Conservation (phyloP, 1,140 invertebrate genomes). For the Drosophila mojavensis region DNA sequence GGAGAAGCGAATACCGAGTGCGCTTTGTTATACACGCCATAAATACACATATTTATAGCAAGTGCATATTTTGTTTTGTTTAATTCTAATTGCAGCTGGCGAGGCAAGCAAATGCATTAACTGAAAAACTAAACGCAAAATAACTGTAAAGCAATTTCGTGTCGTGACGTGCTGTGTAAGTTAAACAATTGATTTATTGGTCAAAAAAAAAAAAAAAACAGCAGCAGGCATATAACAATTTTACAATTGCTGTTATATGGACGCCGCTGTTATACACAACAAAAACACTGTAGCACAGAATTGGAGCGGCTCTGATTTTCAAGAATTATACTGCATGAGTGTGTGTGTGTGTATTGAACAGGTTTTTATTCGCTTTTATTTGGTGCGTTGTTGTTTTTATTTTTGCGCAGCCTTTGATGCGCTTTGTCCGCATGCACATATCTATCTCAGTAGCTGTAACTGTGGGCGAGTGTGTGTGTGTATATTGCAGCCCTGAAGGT, state of each 20-base stretch:
- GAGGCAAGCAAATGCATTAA: constrained; percentile 8
- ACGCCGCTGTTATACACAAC: constrained; percentile 43
- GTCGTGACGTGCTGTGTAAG: constrained; percentile 43
- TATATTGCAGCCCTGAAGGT: constrained; percentile 41
- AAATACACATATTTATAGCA: constrained; percentile 42
- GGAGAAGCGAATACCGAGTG: constrained; percentile 40
- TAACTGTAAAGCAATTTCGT: constrained; percentile 15
- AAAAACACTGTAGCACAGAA: constrained; percentile 54
- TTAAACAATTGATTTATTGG: constrained; percentile 39
- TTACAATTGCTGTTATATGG: constrained; percentile 32
- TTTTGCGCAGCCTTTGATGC: constrained; percentile 53
- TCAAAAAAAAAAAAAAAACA: constrained; percentile 15
- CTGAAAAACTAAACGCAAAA: constrained; percentile 14
- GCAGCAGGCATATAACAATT: constrained; percentile 41
- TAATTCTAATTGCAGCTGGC: constrained; percentile 51
- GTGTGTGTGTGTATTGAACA: constrained; percentile 37
- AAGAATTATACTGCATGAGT: constrained; percentile 36
- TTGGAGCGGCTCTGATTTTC: constrained; percentile 51
- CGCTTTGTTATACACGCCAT: constrained; percentile 12
- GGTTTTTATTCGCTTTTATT: constrained; percentile 56
- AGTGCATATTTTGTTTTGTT: constrained; percentile 48
- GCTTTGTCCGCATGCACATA: constrained; percentile 38
- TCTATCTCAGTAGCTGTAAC: neutral
- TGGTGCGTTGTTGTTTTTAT: constrained; percentile 37
- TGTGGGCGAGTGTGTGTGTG: constrained; percentile 17